A percentile compares a stretch with the other conserved stretches of the same genome.
These are phyloP conservation scores for Axea sp. DNA, from an alignment of 2,888 invertebrate genomes.

Conservation along the genomic window DNA sequence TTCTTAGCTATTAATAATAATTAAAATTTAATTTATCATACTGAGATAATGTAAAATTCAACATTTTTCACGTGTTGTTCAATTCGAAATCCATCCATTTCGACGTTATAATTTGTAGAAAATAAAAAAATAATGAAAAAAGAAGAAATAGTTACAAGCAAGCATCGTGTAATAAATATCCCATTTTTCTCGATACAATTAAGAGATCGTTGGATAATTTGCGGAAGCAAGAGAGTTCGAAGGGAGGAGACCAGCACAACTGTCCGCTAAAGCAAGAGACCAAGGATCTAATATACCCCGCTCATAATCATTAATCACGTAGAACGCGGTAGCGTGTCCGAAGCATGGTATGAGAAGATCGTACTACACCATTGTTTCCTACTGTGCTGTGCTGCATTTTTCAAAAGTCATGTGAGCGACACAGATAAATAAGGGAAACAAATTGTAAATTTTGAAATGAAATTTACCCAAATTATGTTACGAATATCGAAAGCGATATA, in stretches of 20 bases:
- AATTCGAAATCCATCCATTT: no score
- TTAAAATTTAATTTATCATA: no score
- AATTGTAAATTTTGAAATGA: conserved; percentile 50
- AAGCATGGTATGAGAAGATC: conserved; percentile 56
- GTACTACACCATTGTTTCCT: conserved; percentile 62
- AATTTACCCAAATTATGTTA: conserved; percentile 45
- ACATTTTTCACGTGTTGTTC: no score
- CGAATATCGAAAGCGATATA: conserved; percentile 29
- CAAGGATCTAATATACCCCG: conserved; percentile 75
- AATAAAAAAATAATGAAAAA: no score
- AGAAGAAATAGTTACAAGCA: no score
- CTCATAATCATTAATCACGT: conserved; percentile 78
- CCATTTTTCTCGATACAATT: conserved; percentile 72
- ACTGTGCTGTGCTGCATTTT: conserved; percentile 63
- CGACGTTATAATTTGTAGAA: no score
- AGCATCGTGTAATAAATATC: conserved; percentile 66
- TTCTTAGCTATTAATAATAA: no score
- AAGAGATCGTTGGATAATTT: conserved; percentile 74
- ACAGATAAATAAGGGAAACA: conserved; percentile 52
- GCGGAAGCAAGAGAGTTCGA: conserved; percentile 63
- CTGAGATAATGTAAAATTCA: no score
- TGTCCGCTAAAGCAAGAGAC: conserved; percentile 68
- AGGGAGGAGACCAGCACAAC: conserved; percentile 47
- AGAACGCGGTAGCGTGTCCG: conserved; percentile 65
- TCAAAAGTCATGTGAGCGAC: conserved; percentile 63